Base-by-base conservation (phyloP, 2,888 invertebrate genomes). In the Scaptodrosophila latifasciaeformis region DNA sequence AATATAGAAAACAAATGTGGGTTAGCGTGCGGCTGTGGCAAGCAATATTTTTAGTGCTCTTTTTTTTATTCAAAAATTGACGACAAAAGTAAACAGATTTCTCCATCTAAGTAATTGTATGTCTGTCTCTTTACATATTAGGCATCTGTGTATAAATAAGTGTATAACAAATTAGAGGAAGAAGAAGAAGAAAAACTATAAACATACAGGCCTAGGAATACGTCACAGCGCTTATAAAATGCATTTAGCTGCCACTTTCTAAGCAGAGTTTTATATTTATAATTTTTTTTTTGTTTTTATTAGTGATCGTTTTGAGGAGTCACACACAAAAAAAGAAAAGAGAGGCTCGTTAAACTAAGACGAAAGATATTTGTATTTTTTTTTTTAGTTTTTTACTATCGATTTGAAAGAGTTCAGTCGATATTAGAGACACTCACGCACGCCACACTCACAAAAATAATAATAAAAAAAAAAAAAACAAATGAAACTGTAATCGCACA, bases 21-120 rank as follows among this genome's bases (percentile, higher is more conserved):
- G 3, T 5, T 27, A 30, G 48, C 18, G 44, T 29, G 46, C 34
- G 24, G 59, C 55, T 47, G 71, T 59, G 62, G 61, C 59, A 62
- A 63, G 67, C 65, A 64, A 67, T 75, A 75, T 66, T 69, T 65
- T 51, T 17, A 34, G 13, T 62, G 62, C 57, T 19, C n/a, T 40
- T 64, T 67, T 67, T 60, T 56, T 57, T 53, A 51, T 54, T 58
- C 48, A 52, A 17, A 47, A 27, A 27, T 15, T 29, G 55, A 34
- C 21, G 29, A 29, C 18, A n/a, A n/a, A 39, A 53, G 53, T 51
- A 51, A 59, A 59, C 50, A 47, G 52, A 39, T 54, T 35, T 53
- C 49, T 48, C 57, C 39, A 50, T 56, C 31, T 40, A 49, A 13
- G 46, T 56, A 55, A 45, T 17, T 34, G 17, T 51, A 35, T 51